Conservation (phyloP, 1,140 invertebrate genomes). For the Rhagoletis zephyria region DNA sequence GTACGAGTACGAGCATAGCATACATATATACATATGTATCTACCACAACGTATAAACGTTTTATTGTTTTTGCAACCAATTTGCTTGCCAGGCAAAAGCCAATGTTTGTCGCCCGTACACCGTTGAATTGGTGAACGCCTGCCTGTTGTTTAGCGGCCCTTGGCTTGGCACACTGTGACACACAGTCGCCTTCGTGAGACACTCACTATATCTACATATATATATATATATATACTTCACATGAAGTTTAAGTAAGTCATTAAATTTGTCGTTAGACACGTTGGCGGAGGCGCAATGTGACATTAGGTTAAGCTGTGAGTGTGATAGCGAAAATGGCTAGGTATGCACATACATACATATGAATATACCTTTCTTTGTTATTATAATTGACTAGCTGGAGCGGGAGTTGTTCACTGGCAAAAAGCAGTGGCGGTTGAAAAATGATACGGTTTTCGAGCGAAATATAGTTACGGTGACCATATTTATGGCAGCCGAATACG, state of each 20-base stretch:
- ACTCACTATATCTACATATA: not conserved
- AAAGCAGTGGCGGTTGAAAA: too few species aligned
- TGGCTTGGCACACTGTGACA: not conserved
- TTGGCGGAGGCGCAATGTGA: not conserved
- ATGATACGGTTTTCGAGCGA: too few species aligned
- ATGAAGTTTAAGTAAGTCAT: slow-evolving; percentile 31
- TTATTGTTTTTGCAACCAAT: slow-evolving; percentile 39
- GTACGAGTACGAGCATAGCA: too few species aligned
- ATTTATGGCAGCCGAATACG: too few species aligned
- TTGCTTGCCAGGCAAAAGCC: slow-evolving; percentile 7
- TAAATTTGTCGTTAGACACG: slow-evolving; percentile 39
- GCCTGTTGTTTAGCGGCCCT: not conserved
- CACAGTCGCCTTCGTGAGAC: not conserved
- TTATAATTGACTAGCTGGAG: too few species aligned
- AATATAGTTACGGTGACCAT: too few species aligned
- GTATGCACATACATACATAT: too few species aligned
- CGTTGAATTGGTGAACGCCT: not conserved
- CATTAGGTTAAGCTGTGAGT: not conserved
- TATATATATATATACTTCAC: not conserved
- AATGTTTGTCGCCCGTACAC: not conserved
- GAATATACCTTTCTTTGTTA: too few species aligned
- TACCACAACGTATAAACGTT: not conserved
- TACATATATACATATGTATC: too few species aligned
- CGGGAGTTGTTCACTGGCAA: too few species aligned
- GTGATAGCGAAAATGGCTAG: too few species aligned